Percentiles rank a stretch among this genome's conserved stretches.
Evolutionary conservation across 2,888 invertebrate species (phyloP).

Genomic region (Drosophila mimica): DNA sequence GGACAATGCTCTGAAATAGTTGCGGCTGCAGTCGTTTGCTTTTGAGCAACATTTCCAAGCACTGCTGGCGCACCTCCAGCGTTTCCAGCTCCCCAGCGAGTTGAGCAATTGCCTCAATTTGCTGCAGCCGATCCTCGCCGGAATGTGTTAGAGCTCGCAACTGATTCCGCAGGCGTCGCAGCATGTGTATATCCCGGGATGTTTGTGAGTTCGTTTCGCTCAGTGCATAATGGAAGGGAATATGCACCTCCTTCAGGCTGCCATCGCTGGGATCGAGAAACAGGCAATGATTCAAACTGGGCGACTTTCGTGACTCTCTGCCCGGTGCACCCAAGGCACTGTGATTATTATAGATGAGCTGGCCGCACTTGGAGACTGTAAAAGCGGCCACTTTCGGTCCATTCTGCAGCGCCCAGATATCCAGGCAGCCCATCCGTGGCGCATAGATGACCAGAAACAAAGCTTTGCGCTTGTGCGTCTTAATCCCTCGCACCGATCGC

Average conservation of each 20-base stretch:
- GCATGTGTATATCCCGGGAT: slow-evolving; percentile 94
- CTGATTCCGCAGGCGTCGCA: slow-evolving; percentile 90
- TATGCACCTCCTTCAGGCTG: slow-evolving; percentile 91
- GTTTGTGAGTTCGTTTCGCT: slow-evolving; percentile 94
- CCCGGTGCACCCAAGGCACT: slow-evolving; percentile 88
- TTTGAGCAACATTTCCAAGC: slow-evolving; percentile 89
- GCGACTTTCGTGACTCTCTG: slow-evolving; percentile 81
- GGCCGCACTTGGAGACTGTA: slow-evolving; percentile 93
- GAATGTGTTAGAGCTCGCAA: slow-evolving; percentile 87
- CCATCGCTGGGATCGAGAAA: slow-evolving; percentile 93
- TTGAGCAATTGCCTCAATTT: slow-evolving; percentile 59
- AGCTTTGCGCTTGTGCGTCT: slow-evolving; percentile 85
- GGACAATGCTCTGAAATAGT: slow-evolving; percentile 86
- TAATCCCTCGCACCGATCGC: slow-evolving; percentile 84
- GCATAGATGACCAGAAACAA: slow-evolving; percentile 97
- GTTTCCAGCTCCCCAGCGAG: slow-evolving; percentile 89
- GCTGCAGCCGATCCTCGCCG: slow-evolving; percentile 86
- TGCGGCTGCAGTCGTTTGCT: slow-evolving; percentile 88
- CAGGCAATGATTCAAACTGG: slow-evolving; percentile 89
- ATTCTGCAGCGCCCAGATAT: slow-evolving; percentile 96
- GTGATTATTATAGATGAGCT: slow-evolving; percentile 92
- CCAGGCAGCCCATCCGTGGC: slow-evolving; percentile 95
- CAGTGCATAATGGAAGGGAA: slow-evolving; percentile 96
- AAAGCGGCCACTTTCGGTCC: slow-evolving; percentile 96
- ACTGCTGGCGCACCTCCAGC: slow-evolving; percentile 89